Percentiles rank a stretch among this genome's conserved stretches.
Evolutionary conservation across 2,888 invertebrate species (phyloP).

Genomic region (Acanthacorydalis orientalis): DNA sequence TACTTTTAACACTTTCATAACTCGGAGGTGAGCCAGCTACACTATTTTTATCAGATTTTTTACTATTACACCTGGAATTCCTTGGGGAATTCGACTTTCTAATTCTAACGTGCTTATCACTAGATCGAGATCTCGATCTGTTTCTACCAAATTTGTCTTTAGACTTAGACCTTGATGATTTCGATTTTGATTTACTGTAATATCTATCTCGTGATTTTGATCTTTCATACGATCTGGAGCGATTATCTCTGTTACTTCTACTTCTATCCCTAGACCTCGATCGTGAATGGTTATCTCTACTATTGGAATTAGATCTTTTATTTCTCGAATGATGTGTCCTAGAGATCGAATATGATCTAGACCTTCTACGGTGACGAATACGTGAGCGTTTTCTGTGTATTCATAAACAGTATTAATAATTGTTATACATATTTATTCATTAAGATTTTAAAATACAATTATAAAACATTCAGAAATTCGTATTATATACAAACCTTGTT

Average conservation of each 20-base stretch:
- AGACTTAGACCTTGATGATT: constrained; percentile 8
- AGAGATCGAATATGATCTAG: constrained; percentile 15
- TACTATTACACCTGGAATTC: too few relatives aligned
- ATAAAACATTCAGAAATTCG: background rate
- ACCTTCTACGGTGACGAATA: constrained; percentile 15
- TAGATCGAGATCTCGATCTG: constrained; percentile 11
- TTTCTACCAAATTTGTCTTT: constrained; percentile 11
- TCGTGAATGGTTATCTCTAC: background rate
- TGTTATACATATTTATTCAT: background rate
- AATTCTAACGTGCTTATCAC: constrained; percentile 4
- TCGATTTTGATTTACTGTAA: constrained; percentile 1
- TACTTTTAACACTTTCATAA: constrained; percentile 8
- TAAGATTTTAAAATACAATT: background rate
- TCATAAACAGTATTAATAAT: too few relatives aligned
- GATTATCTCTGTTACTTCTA: constrained; percentile 10
- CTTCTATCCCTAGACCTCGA: constrained; percentile 14
- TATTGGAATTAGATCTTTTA: background rate
- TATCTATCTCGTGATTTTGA: constrained; percentile 10
- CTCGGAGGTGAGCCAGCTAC: background rate
- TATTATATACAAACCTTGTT: background rate
- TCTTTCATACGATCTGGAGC: constrained; percentile 3
- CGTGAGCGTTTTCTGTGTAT: constrained; percentile 15
- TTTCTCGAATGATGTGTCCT: background rate
- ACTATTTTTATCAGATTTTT: background rate
- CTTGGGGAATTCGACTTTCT: background rate